phyloP scores from a whole-genome alignment of 2,113 vertebrate genomes.

The Leucoraja erinaceus region DNA sequence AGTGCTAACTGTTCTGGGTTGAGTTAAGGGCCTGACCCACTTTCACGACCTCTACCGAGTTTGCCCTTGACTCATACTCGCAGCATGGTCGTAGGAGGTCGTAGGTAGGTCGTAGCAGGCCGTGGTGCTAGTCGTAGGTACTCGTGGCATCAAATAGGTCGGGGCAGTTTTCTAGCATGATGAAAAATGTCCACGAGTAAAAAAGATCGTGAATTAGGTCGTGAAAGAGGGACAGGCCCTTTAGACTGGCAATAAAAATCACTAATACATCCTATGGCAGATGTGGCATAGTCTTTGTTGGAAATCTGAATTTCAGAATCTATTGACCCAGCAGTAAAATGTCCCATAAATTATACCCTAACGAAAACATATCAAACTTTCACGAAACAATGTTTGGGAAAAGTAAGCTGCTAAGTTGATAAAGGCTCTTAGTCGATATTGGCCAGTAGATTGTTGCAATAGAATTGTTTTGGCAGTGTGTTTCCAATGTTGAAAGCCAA shows the following conservation, averaged over 20 bases:
- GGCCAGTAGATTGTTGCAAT: not conserved
- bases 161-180: no score
- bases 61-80: no score
- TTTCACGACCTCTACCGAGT: no score
- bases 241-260: not conserved
- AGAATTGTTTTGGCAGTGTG: constrained; percentile 12
- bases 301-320: not conserved
- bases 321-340: not conserved
- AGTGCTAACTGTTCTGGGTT: not conserved
- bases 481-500: not conserved
- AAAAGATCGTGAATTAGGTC: no score
- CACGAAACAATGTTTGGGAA: not conserved
- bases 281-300: not conserved
- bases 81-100: no score
- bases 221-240: no score
- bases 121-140: no score
- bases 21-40: not conserved
- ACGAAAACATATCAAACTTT: not conserved
- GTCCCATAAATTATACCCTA: not conserved
- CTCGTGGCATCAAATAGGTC: no score
- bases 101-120: no score
- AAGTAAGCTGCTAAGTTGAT: constrained; percentile 10
- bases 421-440: not conserved
- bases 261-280: not conserved
- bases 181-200: no score